Evolutionary conservation across 2,113 vertebrate species (phyloP).

Genomic region (Otocyon megalotis): DNA sequence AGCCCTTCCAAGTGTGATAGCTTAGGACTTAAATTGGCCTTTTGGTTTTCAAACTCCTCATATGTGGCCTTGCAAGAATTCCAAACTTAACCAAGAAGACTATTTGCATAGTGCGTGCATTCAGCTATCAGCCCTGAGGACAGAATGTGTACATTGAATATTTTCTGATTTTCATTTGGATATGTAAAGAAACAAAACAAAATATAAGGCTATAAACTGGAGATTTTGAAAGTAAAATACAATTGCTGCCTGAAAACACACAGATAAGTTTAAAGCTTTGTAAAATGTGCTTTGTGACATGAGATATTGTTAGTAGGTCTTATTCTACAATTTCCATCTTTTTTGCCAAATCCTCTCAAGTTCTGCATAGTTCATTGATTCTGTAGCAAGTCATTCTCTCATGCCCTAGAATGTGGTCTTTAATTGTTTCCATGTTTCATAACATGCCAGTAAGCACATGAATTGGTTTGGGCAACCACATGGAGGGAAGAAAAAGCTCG

Average conservation of each 20-base stretch:
- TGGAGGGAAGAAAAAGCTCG: constrained; percentile 5
- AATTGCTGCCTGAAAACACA: constrained; percentile 41
- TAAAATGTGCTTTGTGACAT: constrained; percentile 41
- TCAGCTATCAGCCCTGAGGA: background rate
- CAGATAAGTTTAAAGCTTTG: constrained; percentile 42
- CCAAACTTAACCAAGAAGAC: constrained; percentile 55
- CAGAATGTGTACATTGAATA: constrained; percentile 56
- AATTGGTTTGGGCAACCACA: constrained; percentile 69
- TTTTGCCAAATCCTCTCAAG: constrained; percentile 67
- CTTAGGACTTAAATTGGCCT: background rate
- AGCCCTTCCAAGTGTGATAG: background rate
- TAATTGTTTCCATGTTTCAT: constrained; percentile 82
- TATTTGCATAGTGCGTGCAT: constrained; percentile 12
- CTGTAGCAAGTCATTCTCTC: constrained; percentile 35
- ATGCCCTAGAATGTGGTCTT: constrained; percentile 68
- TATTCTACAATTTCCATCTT: constrained; percentile 70
- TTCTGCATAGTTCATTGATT: constrained; percentile 69
- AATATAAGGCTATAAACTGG: background rate
- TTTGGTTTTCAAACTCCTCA: constrained; percentile 76
- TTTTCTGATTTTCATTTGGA: constrained; percentile 60
- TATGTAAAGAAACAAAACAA: constrained; percentile 60
- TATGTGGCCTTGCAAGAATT: constrained; percentile 47
- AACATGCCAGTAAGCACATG: constrained; percentile 74
- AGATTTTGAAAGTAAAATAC: constrained; percentile 16
- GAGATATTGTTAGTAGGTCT: constrained; percentile 47